Evolutionary conservation across 2,888 invertebrate genomes (phyloP).

Genomic region (Andrena haemorrhoa): DNA sequence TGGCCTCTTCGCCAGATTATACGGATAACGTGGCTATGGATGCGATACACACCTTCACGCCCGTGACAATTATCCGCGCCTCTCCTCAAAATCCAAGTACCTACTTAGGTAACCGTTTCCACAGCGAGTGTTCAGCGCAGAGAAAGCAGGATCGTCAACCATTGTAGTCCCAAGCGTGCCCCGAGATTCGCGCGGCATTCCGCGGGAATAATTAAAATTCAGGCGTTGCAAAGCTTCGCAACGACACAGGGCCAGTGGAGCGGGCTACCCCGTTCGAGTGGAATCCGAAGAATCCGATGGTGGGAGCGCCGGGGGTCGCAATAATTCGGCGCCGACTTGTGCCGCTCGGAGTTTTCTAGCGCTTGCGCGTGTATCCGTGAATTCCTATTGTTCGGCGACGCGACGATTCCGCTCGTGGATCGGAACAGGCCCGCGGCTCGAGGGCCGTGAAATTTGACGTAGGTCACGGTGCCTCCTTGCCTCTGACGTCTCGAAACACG

Average conservation of each 20-base stretch:
- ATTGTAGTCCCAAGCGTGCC: too few species aligned
- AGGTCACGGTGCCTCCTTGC: conserved; percentile 71
- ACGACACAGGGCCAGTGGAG: neutral
- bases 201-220: conserved; percentile 5
- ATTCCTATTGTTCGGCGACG: conserved; percentile 44
- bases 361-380: neutral
- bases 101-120: too few species aligned
- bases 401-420: conserved; percentile 45
- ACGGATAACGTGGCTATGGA: neutral
- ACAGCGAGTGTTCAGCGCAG: too few species aligned
- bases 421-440: conserved; percentile 47
- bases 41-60: too few species aligned
- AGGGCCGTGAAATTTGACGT: conserved; percentile 73
- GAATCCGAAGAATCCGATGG: conserved; percentile 48
- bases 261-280: neutral
- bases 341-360: conserved; percentile 41
- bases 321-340: conserved; percentile 47
- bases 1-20: neutral
- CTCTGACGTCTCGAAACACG: conserved; percentile 44
- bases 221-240: neutral
- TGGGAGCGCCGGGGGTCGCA: conserved; percentile 33
- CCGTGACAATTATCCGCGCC: too few species aligned
- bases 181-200: neutral
- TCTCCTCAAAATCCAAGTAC: too few species aligned
- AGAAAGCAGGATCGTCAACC: too few species aligned